Evolutionary conservation across 53 echinoderm and acorn worm species (phyloP), one percentile per base, ranked within the genome.

Genomic region (Echinarachnius parma): DNA sequence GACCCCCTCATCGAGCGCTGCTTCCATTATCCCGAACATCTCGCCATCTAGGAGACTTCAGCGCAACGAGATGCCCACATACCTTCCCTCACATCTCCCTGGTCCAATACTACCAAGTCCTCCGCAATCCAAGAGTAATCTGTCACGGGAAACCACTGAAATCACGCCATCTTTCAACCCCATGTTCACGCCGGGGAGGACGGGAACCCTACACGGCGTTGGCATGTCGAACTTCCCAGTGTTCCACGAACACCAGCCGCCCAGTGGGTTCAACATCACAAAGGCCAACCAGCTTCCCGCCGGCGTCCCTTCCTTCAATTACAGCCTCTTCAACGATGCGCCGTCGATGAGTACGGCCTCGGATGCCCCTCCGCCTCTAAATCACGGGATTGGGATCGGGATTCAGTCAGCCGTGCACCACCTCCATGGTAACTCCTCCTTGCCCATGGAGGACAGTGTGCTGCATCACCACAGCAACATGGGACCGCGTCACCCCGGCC

Each of bases 61-160:
- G n/a, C 66, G 77, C 16, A 87, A 67, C 16, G 96, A 96, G 53
- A 78, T 91, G 48, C 96, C 96, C 1, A 96, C 96, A 9, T 96
- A 96, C 71, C 71, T 96, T 36, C 91, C 96, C 4, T 61, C 78
- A 5, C 86, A 75, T 59, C 48, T 91, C 1, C 77, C 87, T 10
- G 80, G 83, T 0, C 80, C 82, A 0, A 96, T 87, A 45, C 76
- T 91, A 30, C 75, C 87, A 16, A 89, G 89, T 75, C 93, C 93
- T 8, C 83, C 93, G 1, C 79, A 86, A 35, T 75, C 79, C 0
- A 93, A 93, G 34, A 53, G 69, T 0, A 81, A 64, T 15, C 69
- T 67, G 31, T 61, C 67, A 18, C 66, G 96, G 14, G 96, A 96
- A 4, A 42, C n/a, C n/a, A n/a, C 96, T 18, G 96, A 96, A 27